A percentile compares a stretch with the other conserved stretches of the same genome.
These are phyloP conservation scores for Hycleus phaleratus DNA, from an alignment of 1,140 invertebrate species.

Conservation along the genomic window DNA sequence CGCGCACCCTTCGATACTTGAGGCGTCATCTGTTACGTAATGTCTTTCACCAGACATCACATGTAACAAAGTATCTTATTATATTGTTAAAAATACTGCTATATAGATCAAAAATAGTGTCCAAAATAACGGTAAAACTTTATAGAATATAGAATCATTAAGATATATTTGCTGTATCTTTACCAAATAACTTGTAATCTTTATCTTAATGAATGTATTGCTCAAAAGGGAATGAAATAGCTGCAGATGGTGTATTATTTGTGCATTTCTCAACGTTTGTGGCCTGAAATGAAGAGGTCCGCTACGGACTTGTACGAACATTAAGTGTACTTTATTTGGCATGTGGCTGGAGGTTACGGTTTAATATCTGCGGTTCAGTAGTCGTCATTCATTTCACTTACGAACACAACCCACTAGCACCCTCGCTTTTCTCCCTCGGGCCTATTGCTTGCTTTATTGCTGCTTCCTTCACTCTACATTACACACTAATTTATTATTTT, in stretches of 20 bases:
- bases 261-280: constrained; percentile 18
- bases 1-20: neutral
- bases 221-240: neutral
- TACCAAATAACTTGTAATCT: no score
- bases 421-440: constrained; percentile 25
- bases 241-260: constrained; percentile 16
- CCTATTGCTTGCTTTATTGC: constrained; percentile 32
- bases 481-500: constrained; percentile 15
- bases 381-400: constrained; percentile 42
- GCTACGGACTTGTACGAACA: constrained; percentile 28
- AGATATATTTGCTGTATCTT: no score
- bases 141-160: no score
- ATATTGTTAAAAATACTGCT: no score
- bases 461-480: constrained; percentile 21
- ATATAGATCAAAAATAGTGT: no score
- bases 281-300: constrained; percentile 28
- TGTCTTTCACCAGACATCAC: no score
- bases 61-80: no score
- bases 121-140: no score
- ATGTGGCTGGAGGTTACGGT: constrained; percentile 36
- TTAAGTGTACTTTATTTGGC: constrained; percentile 40
- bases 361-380: constrained; percentile 40
- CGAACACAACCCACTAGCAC: constrained; percentile 9
- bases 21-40: neutral
- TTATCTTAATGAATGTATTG: no score